phyloP scores from a whole-genome alignment of 1,140 invertebrate genomes.

The Calosoma granatense region DNA sequence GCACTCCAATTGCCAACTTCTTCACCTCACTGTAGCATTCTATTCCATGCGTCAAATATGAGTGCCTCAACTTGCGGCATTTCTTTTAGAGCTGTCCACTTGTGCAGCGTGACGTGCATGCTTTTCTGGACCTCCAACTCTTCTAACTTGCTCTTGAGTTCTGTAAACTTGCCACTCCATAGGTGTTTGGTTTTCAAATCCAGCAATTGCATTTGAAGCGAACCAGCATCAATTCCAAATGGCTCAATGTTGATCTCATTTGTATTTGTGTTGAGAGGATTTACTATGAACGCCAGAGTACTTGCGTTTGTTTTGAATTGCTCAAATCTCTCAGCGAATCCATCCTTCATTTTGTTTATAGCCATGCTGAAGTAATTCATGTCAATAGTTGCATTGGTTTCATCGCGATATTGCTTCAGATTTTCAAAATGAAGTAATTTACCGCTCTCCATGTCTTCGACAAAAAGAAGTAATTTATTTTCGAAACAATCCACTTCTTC shows the following conservation, averaged over 20 bases:
- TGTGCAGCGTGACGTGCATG: conserved; percentile 19
- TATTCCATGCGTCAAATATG: conserved; percentile 25
- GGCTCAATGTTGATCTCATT: conserved; percentile 21
- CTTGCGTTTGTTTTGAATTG: conserved; percentile 19
- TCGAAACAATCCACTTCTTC: no score
- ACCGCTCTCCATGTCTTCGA: no score
- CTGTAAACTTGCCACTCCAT: conserved; percentile 22
- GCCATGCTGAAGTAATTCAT: no score
- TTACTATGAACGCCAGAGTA: conserved; percentile 25
- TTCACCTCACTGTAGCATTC: conserved; percentile 24
- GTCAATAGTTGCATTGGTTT: no score
- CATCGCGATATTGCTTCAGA: no score
- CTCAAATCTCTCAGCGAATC: no score
- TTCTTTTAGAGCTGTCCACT: conserved; percentile 23
- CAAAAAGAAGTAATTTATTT: no score
- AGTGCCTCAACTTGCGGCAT: conserved; percentile 18
- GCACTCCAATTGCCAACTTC: conserved; percentile 23
- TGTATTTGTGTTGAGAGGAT: conserved; percentile 24
- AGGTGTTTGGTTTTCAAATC: conserved; percentile 25
- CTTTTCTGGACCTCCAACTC: conserved; percentile 23
- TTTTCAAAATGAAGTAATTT: no score
- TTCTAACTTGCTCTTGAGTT: conserved; percentile 21
- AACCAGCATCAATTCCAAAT: conserved; percentile 24
- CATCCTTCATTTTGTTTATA: no score
- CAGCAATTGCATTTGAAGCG: conserved; percentile 25